phyloP scores from a whole-genome alignment of 1,140 invertebrate species.

The Eumeta japonica region DNA sequence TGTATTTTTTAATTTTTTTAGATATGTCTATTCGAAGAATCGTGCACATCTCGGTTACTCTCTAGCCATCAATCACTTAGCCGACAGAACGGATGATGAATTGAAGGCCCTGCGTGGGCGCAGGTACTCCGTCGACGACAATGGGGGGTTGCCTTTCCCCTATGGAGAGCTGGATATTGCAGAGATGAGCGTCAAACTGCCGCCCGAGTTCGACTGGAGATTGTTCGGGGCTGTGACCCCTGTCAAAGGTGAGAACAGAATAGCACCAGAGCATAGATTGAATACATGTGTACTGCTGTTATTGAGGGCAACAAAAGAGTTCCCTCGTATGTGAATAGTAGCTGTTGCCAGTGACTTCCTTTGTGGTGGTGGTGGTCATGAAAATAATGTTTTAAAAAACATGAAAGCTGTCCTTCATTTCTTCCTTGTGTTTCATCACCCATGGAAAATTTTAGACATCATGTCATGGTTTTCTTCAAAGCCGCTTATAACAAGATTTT shows the following conservation, averaged over 20 bases:
- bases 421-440: no score
- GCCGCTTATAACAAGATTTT: no score
- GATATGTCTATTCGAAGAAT: slow-evolving; percentile 84
- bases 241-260: slow-evolving; percentile 33
- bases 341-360: no score
- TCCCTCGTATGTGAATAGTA: no score
- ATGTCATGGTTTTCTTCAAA: no score
- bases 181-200: slow-evolving; percentile 57
- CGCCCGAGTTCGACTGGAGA: slow-evolving; percentile 84
- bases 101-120: slow-evolving; percentile 78
- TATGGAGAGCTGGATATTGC: slow-evolving; percentile 53
- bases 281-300: no score
- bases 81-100: slow-evolving; percentile 79
- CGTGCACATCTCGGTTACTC: slow-evolving; percentile 73
- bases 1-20: no score
- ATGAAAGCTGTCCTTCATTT: no score
- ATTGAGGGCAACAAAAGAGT: no score
- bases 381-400: no score
- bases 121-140: slow-evolving; percentile 65
- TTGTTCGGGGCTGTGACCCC: slow-evolving; percentile 90
- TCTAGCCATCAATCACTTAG: slow-evolving; percentile 84
- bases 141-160: slow-evolving; percentile 74
- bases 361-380: no score
- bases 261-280: not conserved
- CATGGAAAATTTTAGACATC: no score